Percentiles rank a stretch among this genome's conserved stretches.
phyloP scores from a whole-genome alignment of 1,140 invertebrate species.

The Nylanderia fulva region DNA sequence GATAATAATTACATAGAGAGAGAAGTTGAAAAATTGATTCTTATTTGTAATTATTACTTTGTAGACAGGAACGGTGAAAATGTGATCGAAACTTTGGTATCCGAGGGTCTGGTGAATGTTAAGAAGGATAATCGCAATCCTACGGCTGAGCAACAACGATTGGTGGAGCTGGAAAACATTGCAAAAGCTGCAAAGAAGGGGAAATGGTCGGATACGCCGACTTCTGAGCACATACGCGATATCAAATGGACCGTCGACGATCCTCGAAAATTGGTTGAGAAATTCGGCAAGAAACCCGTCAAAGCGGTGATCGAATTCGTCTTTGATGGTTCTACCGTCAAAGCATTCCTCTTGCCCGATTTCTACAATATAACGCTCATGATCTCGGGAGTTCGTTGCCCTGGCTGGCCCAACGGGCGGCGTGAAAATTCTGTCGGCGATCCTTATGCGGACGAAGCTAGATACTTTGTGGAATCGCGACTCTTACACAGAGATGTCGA shows the following conservation, averaged over 20 bases:
- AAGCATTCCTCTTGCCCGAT: slow-evolving; percentile 95
- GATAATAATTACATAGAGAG: background rate
- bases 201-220: slow-evolving; percentile 89
- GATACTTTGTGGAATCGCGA: slow-evolving; percentile 96
- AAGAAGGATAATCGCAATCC: slow-evolving; percentile 91
- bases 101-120: slow-evolving; percentile 95
- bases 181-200: slow-evolving; percentile 96
- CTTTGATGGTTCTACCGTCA: slow-evolving; percentile 97
- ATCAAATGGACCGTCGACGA: slow-evolving; percentile 96
- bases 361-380: slow-evolving; percentile 96
- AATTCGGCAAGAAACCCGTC: slow-evolving; percentile 92
- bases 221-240: slow-evolving; percentile 91
- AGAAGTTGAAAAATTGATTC: background rate
- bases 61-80: slow-evolving; percentile 93
- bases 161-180: slow-evolving; percentile 95
- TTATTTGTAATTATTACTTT: slow-evolving; percentile 31
- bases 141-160: slow-evolving; percentile 88
- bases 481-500: slow-evolving; percentile 97
- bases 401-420: slow-evolving; percentile 89
- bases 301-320: slow-evolving; percentile 98
- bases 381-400: slow-evolving; percentile 97
- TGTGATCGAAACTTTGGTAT: slow-evolving; percentile 94
- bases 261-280: slow-evolving; percentile 93
- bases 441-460: slow-evolving; percentile 93
- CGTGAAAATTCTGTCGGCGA: slow-evolving; percentile 84